These are phyloP conservation scores for Clarias fuscus DNA, from an alignment of 2,797 vertebrate genomes.

Conservation along the genomic window DNA sequence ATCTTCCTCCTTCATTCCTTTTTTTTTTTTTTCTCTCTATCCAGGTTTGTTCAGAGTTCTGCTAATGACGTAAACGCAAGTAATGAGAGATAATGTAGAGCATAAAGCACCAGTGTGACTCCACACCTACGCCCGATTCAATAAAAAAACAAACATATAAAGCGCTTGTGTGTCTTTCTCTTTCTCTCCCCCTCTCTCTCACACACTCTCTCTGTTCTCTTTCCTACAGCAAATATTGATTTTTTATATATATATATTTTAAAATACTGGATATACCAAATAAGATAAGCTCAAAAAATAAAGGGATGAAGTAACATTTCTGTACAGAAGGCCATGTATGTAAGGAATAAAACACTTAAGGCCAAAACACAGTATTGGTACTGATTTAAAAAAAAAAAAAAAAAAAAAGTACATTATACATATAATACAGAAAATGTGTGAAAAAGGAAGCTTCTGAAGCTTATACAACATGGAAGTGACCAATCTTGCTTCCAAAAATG, in stretches of 20 bases:
- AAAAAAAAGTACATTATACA: too few relatives aligned
- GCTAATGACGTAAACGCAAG: constrained; percentile 50
- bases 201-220: not conserved
- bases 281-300: not conserved
- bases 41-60: constrained; percentile 41
- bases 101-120: constrained; percentile 36
- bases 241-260: not conserved
- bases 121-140: constrained; percentile 40
- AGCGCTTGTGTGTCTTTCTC: not conserved
- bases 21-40: not conserved
- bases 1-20: not conserved
- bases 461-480: too few relatives aligned
- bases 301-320: not conserved
- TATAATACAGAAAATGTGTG: too few relatives aligned
- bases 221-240: not conserved
- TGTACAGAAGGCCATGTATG: not conserved
- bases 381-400: too few relatives aligned
- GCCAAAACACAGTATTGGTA: too few relatives aligned
- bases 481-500: too few relatives aligned
- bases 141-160: constrained; percentile 48
- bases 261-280: not conserved
- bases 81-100: constrained; percentile 41
- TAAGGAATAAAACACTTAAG: not conserved
- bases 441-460: too few relatives aligned
- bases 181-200: not conserved